Percentiles rank a stretch among this genome's conserved stretches.
phyloP scores from a whole-genome alignment of 2,888 invertebrate genomes.

The Diploptera punctata region DNA sequence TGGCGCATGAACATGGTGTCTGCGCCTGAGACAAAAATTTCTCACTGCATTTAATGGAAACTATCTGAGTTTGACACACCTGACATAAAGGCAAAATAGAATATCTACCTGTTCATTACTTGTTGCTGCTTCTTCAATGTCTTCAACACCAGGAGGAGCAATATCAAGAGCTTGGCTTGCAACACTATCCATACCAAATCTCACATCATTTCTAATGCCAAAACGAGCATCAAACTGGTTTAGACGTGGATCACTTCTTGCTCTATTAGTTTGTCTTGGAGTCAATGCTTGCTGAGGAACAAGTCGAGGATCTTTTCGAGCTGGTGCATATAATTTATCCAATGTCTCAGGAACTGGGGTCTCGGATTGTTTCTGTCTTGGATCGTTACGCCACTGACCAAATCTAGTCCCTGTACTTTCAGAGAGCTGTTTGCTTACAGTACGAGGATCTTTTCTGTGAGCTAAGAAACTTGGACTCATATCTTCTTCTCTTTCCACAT shows the following conservation, averaged over 20 bases:
- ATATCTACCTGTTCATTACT: neutral
- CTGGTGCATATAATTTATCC: neutral
- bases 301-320: constrained; percentile 27
- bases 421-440: neutral
- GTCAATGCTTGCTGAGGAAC: constrained; percentile 17
- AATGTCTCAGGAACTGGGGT: neutral
- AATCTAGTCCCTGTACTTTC: neutral
- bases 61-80: no score
- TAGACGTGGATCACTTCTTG: neutral
- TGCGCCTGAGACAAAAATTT: no score
- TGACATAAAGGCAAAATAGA: no score
- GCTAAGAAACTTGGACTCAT: neutral
- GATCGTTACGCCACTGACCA: neutral
- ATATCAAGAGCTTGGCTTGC: constrained; percentile 21
- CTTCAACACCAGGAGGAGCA: constrained; percentile 5
- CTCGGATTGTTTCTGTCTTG: constrained; percentile 24
- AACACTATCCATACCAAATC: no score
- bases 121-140: neutral
- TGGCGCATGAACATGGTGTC: no score
- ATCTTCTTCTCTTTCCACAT: constrained; percentile 12
- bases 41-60: no score
- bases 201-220: no score
- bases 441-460: constrained; percentile 27
- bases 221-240: no score
- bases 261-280: no score